Conservation (phyloP, 2,797 vertebrate genomes). For the Syngnathus rostellatus region DNA sequence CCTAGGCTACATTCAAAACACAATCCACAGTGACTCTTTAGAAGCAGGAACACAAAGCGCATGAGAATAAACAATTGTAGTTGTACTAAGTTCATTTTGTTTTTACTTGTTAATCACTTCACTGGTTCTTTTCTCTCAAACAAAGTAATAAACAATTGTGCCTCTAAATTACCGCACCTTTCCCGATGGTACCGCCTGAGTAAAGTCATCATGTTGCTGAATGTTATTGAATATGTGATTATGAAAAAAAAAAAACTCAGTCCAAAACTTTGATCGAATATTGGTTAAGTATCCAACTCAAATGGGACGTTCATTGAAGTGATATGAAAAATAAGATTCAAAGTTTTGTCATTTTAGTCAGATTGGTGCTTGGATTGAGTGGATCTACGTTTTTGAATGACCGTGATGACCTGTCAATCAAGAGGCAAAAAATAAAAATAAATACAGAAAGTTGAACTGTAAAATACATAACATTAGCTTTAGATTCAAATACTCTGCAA, state of each 20-base stretch:
- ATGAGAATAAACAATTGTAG: constrained; percentile 1
- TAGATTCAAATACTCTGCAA: not conserved
- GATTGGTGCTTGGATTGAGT: not conserved
- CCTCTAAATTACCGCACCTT: constrained; percentile 11
- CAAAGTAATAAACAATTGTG: constrained; percentile 2
- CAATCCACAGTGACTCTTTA: constrained; percentile 34
- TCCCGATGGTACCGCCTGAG: constrained; percentile 21
- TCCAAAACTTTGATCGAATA: not conserved
- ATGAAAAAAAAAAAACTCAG: not conserved
- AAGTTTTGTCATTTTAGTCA: no score
- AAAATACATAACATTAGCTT: not conserved
- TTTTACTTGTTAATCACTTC: no score
- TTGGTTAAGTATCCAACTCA: not conserved
- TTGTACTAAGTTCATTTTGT: no score
- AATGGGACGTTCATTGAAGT: not conserved
- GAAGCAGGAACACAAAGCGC: constrained; percentile 31
- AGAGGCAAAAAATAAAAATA: not conserved
- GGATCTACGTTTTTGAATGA: not conserved
- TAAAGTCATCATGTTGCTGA: constrained; percentile 42
- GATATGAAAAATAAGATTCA: not conserved
- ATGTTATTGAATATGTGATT: not conserved
- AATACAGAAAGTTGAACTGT: not conserved
- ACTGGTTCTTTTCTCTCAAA: no score
- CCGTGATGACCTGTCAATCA: not conserved
- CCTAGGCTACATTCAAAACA: constrained; percentile 59